phyloP scores from a whole-genome alignment of 2,113 vertebrate genomes.

The Tenrec ecaudatus region DNA sequence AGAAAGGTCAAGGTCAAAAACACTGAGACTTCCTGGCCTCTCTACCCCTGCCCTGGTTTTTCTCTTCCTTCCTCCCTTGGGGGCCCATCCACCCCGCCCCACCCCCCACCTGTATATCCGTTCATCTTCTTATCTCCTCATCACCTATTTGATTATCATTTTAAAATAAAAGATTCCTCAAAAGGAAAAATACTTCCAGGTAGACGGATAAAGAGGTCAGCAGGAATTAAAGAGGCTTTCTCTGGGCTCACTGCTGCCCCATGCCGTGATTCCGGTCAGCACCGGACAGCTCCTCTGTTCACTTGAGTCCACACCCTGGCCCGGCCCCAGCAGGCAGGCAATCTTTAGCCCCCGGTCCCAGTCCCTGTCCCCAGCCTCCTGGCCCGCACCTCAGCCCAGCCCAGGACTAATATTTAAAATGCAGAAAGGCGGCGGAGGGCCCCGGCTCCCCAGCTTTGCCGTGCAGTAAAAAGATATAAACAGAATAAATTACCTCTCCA shows the following conservation, averaged over 20 bases:
- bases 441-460: slow-evolving; percentile 62
- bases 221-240: rapidly evolving
- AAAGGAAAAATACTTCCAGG: no score
- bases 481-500: slow-evolving; percentile 88
- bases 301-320: no score
- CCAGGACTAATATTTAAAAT: slow-evolving; percentile 87
- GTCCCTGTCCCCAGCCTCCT: rapidly evolving
- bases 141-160: slow-evolving; percentile 17
- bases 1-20: neutral
- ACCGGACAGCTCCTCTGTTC: neutral
- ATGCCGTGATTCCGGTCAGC: neutral
- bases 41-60: rapidly evolving
- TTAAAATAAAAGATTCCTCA: slow-evolving; percentile 39
- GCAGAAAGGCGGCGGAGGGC: slow-evolving; percentile 82
- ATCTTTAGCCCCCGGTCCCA: neutral
- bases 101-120: neutral
- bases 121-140: neutral
- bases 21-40: neutral
- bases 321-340: rapidly evolving
- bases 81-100: neutral
- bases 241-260: neutral
- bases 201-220: neutral
- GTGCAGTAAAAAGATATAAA: slow-evolving; percentile 88
- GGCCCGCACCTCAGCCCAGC: slow-evolving; percentile 49
- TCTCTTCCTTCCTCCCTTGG: neutral